These are phyloP conservation scores for Mallotus villosus DNA, from an alignment of 2,797 vertebrate species.

Conservation along the genomic window DNA sequence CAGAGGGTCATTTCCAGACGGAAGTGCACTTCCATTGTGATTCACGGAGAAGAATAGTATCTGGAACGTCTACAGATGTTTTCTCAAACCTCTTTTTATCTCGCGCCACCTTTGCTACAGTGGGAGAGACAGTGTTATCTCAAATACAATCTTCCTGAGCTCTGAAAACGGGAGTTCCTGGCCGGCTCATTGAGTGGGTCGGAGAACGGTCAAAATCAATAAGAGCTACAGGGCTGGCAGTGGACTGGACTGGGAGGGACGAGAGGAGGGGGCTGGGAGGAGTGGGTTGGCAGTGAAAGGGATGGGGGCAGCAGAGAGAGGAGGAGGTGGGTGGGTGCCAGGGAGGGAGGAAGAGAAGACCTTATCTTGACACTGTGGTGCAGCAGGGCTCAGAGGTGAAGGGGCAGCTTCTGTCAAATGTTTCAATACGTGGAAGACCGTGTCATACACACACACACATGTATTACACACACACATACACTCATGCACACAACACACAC, in stretches of 20 bases:
- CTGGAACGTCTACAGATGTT: constrained; percentile 54
- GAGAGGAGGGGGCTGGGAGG: neutral
- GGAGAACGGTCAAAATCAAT: constrained; percentile 66
- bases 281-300: constrained; percentile 5
- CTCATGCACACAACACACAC: too few species aligned
- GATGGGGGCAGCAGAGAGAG: constrained; percentile 2
- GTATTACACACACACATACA: too few species aligned
- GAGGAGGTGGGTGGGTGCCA: neutral
- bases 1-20: constrained; percentile 19
- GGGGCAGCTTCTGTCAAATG: too few species aligned
- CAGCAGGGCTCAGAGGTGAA: neutral
- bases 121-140: constrained; percentile 61
- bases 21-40: constrained; percentile 53
- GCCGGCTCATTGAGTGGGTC: constrained; percentile 62
- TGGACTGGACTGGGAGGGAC: constrained; percentile 29
- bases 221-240: constrained; percentile 51
- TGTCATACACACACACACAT: too few species aligned
- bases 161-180: constrained; percentile 59
- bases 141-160: constrained; percentile 67
- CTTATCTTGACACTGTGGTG: constrained; percentile 23
- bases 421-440: too few species aligned
- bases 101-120: constrained; percentile 24
- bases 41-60: constrained; percentile 60
- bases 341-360: neutral
- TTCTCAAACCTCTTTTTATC: constrained; percentile 55